Evolutionary conservation across 1,140 invertebrate genomes (phyloP).

Genomic region (Pogonomyrmex barbatus): DNA sequence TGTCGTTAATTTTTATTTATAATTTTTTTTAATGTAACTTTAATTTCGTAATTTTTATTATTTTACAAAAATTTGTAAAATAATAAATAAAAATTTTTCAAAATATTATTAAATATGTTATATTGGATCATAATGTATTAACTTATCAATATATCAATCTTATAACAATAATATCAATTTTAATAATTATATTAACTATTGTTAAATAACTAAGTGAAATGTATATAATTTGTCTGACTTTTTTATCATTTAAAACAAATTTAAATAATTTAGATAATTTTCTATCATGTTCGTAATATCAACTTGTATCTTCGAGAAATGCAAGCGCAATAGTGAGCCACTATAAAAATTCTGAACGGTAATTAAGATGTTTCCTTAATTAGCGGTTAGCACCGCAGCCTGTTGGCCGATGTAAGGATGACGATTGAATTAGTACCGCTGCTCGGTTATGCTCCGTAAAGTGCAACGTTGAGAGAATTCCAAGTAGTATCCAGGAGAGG

Average conservation of each 20-base stretch:
- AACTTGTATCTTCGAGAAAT: slow-evolving; percentile 64
- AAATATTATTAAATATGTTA: not conserved
- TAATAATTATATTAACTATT: not conserved
- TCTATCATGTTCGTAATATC: not conserved
- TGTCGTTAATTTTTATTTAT: not conserved
- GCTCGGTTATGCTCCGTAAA: slow-evolving; percentile 72
- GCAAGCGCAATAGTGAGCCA: slow-evolving; percentile 66
- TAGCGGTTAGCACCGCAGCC: slow-evolving; percentile 62
- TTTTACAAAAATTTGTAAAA: slow-evolving; percentile 3
- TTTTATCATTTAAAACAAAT: not conserved
- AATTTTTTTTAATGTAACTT: not conserved
- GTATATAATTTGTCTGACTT: not conserved
- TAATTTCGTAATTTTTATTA: not conserved
- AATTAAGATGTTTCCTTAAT: slow-evolving; percentile 79
- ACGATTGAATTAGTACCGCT: slow-evolving; percentile 76
- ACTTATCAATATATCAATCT: not conserved
- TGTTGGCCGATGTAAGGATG: slow-evolving; percentile 54
- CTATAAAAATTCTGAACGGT: slow-evolving; percentile 74
- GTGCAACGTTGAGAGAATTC: slow-evolving; percentile 63
- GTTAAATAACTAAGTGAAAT: not conserved
- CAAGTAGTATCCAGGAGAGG: slow-evolving; percentile 3
- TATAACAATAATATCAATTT: not conserved
- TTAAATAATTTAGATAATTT: not conserved
- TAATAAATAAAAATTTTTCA: not conserved
- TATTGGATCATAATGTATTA: not conserved